Conservation (phyloP, 2,888 invertebrate species). For the Kuschelorhynchus macadamiae region DNA sequence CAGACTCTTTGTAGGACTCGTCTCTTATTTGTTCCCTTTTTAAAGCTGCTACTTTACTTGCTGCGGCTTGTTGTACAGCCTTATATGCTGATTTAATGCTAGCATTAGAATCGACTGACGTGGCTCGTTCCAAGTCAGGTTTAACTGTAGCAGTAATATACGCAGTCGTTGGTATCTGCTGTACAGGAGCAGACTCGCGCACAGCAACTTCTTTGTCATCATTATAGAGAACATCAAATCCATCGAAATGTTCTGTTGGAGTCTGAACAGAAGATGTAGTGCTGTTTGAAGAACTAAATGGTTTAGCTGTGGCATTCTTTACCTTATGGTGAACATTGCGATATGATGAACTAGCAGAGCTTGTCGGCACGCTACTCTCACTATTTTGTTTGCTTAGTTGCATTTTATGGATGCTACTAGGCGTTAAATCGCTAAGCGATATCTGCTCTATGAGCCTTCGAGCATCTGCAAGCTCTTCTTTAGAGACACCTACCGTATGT, state of each 20-base stretch:
- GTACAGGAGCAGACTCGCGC: constrained; percentile 52
- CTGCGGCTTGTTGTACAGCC: constrained; percentile 58
- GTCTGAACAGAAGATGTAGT: constrained; percentile 65
- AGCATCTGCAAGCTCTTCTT: constrained; percentile 85
- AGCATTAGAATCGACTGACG: constrained; percentile 44
- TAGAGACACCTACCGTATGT: constrained; percentile 88
- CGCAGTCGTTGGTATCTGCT: constrained; percentile 37
- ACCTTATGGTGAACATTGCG: constrained; percentile 55
- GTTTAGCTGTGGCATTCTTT: constrained; percentile 67
- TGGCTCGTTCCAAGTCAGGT: constrained; percentile 36
- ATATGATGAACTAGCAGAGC: constrained; percentile 54
- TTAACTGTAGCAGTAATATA: constrained; percentile 33
- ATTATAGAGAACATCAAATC: constrained; percentile 62
- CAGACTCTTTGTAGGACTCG: constrained; percentile 55
- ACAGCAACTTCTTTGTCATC: constrained; percentile 59
- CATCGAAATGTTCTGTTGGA: constrained; percentile 65
- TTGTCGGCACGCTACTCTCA: constrained; percentile 65
- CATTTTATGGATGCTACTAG: constrained; percentile 52
- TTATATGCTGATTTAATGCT: constrained; percentile 51
- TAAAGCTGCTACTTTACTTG: constrained; percentile 51
- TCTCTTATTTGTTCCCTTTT: constrained; percentile 34
- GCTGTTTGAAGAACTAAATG: constrained; percentile 64
- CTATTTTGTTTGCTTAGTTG: constrained; percentile 69
- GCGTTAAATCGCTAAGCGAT: constrained; percentile 66
- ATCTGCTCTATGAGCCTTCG: constrained; percentile 81